These are phyloP conservation scores for Bombus waltoni DNA, from an alignment of 1,140 invertebrate species.

Conservation along the genomic window DNA sequence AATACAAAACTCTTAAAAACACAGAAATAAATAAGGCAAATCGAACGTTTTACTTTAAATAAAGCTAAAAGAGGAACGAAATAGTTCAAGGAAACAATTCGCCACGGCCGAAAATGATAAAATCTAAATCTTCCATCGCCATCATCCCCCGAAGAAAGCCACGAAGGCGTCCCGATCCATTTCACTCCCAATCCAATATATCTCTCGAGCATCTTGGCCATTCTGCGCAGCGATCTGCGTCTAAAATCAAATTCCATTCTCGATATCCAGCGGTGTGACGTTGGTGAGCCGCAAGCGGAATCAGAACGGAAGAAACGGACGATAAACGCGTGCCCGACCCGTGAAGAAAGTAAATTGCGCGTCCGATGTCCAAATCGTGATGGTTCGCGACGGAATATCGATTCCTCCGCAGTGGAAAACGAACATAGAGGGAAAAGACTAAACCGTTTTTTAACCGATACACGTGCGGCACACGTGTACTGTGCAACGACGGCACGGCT, in stretches of 20 bases:
- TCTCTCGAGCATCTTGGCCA: conserved; percentile 17
- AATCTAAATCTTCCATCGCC: not conserved
- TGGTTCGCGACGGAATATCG: conserved; percentile 65
- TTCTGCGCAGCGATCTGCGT: conserved; percentile 42
- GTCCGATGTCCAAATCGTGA: conserved; percentile 40
- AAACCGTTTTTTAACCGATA: conserved; percentile 59
- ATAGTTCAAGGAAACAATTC: not conserved
- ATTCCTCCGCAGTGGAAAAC: conserved; percentile 48
- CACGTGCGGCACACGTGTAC: conserved; percentile 19
- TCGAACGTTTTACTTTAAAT: not conserved
- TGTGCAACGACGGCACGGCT: not conserved
- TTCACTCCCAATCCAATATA: not conserved
- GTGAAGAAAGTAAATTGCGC: conserved; percentile 58
- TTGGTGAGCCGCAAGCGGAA: not conserved
- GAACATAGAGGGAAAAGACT: conserved; percentile 27
- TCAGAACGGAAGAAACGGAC: conserved; percentile 24
- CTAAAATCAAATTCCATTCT: conserved; percentile 66
- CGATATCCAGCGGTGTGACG: conserved; percentile 48
- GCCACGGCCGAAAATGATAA: not conserved
- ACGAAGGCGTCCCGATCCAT: not conserved
- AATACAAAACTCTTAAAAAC: too few species aligned
- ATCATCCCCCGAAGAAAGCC: not conserved
- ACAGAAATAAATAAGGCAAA: too few species aligned
- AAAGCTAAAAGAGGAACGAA: not conserved
- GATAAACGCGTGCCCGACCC: conserved; percentile 42